Percentiles rank a stretch among this genome's conserved stretches.
Evolutionary conservation across 2,888 invertebrate genomes (phyloP).

Genomic region (Caenorhabditis panamensis): DNA sequence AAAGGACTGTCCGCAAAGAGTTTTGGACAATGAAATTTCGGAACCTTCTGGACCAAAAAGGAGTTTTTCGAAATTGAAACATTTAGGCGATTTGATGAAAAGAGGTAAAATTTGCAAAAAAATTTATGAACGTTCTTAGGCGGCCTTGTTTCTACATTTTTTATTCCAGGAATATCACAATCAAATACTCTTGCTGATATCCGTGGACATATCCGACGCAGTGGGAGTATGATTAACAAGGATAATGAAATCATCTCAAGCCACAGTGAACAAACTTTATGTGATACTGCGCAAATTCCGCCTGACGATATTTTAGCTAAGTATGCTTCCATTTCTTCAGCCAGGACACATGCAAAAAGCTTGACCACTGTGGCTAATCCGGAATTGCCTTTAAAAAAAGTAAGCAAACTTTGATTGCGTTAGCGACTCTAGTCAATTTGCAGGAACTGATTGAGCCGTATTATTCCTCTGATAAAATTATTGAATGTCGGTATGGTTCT

Average conservation of each 20-base stretch:
- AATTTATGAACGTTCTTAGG: no score
- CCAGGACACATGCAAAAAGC: conserved; percentile 6
- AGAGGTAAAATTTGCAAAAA: conserved; percentile 32
- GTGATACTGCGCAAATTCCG: conserved; percentile 81
- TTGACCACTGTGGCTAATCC: no score
- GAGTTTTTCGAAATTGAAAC: conserved; percentile 43
- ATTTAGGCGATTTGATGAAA: conserved; percentile 42
- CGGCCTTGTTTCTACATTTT: no score
- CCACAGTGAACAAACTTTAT: conserved; percentile 30
- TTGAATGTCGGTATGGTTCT: conserved; percentile 81
- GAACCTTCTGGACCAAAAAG: conserved; percentile 1
- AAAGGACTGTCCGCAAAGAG: no score
- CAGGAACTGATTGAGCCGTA: conserved; percentile 63
- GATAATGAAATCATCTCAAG: conserved; percentile 11
- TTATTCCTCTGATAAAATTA: conserved; percentile 66
- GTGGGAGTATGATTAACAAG: background rate
- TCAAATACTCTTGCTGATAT: conserved; percentile 57
- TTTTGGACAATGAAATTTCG: no score
- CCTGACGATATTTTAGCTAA: conserved; percentile 95
- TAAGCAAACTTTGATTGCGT: no score
- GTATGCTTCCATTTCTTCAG: conserved; percentile 84
- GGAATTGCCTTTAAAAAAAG: no score
- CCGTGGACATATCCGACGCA: conserved; percentile 49
- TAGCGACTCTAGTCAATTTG: no score
- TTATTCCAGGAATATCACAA: conserved; percentile 39